Conservation (phyloP, 2,113 vertebrate species). For the Pelecanoides urinatrix region DNA sequence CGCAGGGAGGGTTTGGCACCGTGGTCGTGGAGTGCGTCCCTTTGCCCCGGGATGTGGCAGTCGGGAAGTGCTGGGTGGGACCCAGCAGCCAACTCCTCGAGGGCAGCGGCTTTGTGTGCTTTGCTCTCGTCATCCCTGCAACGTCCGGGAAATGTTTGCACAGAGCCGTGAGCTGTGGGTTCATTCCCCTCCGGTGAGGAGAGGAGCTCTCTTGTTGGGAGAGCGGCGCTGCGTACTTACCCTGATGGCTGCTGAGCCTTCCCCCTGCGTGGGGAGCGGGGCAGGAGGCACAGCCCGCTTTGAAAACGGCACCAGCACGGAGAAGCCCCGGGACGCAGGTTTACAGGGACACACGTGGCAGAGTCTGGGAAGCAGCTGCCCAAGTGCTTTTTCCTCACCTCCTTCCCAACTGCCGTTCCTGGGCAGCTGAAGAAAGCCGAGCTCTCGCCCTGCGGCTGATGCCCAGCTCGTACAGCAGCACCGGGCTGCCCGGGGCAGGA, state of each 20-base stretch:
- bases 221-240: neutral
- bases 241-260: neutral
- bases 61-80: neutral
- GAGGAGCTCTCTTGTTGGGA: neutral
- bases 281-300: neutral
- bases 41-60: neutral
- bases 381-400: neutral
- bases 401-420: neutral
- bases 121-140: neutral
- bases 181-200: neutral
- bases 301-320: neutral
- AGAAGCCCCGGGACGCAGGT: fast-evolving
- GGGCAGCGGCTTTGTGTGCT: neutral
- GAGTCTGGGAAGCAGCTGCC: neutral
- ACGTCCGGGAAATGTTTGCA: neutral
- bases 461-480: neutral
- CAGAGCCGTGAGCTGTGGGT: neutral
- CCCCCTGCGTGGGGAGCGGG: fast-evolving
- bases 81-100: neutral
- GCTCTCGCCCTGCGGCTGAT: neutral
- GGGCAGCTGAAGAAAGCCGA: fast-evolving
- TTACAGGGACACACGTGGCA: neutral
- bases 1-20: neutral
- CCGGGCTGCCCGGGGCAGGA: neutral
- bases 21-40: fast-evolving